Base-by-base conservation (phyloP, 2,888 invertebrate genomes). In the Loripinus fragilis region DNA sequence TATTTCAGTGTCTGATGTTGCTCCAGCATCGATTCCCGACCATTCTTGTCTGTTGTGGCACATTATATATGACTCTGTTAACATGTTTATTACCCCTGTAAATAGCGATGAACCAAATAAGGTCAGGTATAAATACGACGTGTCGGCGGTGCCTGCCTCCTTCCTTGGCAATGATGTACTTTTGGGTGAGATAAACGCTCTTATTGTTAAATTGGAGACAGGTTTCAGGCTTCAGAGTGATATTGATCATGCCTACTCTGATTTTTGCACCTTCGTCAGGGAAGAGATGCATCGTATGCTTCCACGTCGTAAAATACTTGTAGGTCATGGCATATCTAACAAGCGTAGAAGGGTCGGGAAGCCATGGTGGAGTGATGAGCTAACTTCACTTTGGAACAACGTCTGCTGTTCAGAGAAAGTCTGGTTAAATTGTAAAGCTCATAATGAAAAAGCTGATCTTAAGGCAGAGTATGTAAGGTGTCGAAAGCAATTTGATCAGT, bases 1-100 rank as follows among this genome's bases (percentile, higher is more conserved):
- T 25, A 28, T 23, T 25, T 12, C 12, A 38, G 5, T 50, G n/a
- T 2, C 7, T 25, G 7, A 5, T 7, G 28, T 55, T 35, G 23
- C 2, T 65, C 23, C 65, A 33, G 17, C 25, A 28, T 1, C 10
- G 1, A 48, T 52, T 7, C 73, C 77, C 10, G 76, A 76, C 55
- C 76, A 76, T 52, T 76, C 76, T 20, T n/a, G 71, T 0, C 38
- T 71, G n/a, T 10, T 17, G 17, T 76, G 76, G 76, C n/a, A n/a
- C n/a, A 67, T 65, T 48, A 38, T 70, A 42, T n/a, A n/a, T n/a
- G 33, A 20, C 12, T 1, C 48, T 70, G 45, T 23, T 35, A n/a
- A 33, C 23, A 20, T 35, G n/a, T 17, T 28, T n/a, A 8, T 41
- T 10, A 23, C 38, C 20, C 17, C 12, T 17, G 28, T 48, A 64